Evolutionary conservation across 1,140 invertebrate species (phyloP).

Genomic region (Trichogramma pretiosum): DNA sequence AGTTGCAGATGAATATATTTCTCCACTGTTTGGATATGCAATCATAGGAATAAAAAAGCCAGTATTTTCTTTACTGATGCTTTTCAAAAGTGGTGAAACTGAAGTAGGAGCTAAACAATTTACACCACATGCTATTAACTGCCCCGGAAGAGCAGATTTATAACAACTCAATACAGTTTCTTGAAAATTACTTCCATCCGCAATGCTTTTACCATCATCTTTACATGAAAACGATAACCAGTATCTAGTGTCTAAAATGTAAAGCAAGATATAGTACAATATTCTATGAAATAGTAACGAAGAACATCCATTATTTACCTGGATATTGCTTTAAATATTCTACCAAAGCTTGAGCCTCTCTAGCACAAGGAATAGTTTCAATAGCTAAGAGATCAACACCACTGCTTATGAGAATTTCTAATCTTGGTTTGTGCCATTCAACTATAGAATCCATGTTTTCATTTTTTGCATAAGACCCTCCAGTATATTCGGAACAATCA

Average conservation of each 20-base stretch:
- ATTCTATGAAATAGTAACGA: neutral
- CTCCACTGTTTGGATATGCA: slow-evolving; percentile 69
- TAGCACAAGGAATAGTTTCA: slow-evolving; percentile 79
- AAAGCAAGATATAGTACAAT: neutral
- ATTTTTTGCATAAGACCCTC: slow-evolving; percentile 61
- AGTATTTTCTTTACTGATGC: slow-evolving; percentile 36
- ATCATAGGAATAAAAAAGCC: slow-evolving; percentile 47
- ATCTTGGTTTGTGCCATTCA: slow-evolving; percentile 73
- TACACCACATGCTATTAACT: slow-evolving; percentile 73
- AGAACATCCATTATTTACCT: slow-evolving; percentile 6
- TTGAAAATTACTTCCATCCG: slow-evolving; percentile 66
- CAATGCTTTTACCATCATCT: slow-evolving; percentile 56
- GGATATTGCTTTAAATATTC: slow-evolving; percentile 62
- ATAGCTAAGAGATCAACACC: slow-evolving; percentile 78
- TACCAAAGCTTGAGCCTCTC: slow-evolving; percentile 74
- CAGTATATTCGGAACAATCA: slow-evolving; percentile 87
- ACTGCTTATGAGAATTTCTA: slow-evolving; percentile 63
- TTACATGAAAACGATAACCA: slow-evolving; percentile 80
- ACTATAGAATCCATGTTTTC: slow-evolving; percentile 59
- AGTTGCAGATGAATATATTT: slow-evolving; percentile 45
- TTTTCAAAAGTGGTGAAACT: slow-evolving; percentile 49
- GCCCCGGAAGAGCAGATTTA: slow-evolving; percentile 48
- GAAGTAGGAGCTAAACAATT: slow-evolving; percentile 71
- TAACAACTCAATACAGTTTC: slow-evolving; percentile 56
- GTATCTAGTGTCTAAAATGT: slow-evolving; percentile 48